Evolutionary conservation across 2,888 invertebrate species (phyloP).

Genomic region (Busseola fusca): DNA sequence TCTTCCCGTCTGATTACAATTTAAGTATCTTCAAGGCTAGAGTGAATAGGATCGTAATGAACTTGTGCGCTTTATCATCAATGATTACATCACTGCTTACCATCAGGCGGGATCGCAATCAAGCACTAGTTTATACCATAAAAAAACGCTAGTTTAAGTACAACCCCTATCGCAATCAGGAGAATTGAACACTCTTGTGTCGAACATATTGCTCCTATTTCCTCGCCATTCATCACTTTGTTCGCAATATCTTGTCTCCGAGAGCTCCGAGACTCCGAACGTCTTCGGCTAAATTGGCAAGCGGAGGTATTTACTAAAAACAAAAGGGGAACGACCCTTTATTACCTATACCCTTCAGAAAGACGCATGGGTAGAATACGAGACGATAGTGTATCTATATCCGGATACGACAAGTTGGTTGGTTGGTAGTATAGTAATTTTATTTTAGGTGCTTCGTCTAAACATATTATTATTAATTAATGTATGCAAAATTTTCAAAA

Average conservation of each 20-base stretch:
- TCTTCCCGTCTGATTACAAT: too few species aligned
- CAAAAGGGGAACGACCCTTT: conserved; percentile 24
- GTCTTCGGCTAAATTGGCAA: conserved; percentile 33
- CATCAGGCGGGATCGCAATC: too few species aligned
- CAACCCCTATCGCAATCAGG: conserved; percentile 18
- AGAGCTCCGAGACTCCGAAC: background rate
- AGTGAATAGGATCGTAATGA: too few species aligned
- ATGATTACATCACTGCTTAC: too few species aligned
- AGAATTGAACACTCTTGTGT: conserved; percentile 19
- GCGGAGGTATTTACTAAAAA: conserved; percentile 25
- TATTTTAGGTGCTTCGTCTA: too few species aligned
- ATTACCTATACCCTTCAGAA: background rate
- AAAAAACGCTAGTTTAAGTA: conserved; percentile 16
- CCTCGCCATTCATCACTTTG: conserved; percentile 54
- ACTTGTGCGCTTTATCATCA: too few species aligned
- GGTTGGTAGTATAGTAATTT: too few species aligned
- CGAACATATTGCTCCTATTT: conserved; percentile 39
- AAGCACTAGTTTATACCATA: too few species aligned
- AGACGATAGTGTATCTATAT: background rate
- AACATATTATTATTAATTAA: too few species aligned
- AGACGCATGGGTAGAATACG: background rate
- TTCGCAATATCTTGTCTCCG: conserved; percentile 45
- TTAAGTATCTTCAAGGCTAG: too few species aligned
- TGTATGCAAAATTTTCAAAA: too few species aligned
- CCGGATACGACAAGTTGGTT: background rate